phyloP scores from a whole-genome alignment of 2,797 vertebrate species.

The Molossus molossus region DNA sequence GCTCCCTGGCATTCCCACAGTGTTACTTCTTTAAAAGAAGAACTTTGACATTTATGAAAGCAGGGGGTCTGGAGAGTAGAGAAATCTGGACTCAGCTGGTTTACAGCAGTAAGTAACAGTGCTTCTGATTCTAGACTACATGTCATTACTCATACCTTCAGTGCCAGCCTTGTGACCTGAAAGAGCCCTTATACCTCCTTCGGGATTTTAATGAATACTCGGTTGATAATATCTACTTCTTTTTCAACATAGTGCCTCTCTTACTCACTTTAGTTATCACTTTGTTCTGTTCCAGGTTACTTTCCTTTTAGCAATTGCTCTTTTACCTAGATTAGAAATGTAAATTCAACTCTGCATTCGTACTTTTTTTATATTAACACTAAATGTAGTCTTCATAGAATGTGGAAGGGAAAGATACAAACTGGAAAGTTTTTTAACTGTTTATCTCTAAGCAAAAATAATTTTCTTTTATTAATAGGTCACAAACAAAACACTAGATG shows the following conservation, averaged over 20 bases:
- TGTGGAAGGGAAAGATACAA: background rate
- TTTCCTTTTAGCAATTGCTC: constrained; percentile 50
- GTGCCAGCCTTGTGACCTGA: background rate
- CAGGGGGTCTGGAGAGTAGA: background rate
- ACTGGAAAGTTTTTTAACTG: constrained; percentile 19
- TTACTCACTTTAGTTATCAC: background rate
- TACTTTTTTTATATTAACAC: constrained; percentile 26
- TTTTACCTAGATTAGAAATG: constrained; percentile 44
- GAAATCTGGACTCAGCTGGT: background rate
- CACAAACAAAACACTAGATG: constrained; percentile 89
- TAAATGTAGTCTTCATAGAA: constrained; percentile 10
- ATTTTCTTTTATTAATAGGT: constrained; percentile 87
- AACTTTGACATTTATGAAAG: background rate
- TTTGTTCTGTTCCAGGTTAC: background rate
- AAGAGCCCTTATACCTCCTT: background rate
- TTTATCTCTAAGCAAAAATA: constrained; percentile 50
- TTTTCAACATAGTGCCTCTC: background rate
- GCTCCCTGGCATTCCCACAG: background rate
- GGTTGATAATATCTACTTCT: background rate
- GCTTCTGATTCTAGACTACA: background rate
- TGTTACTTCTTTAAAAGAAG: background rate
- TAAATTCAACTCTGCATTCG: constrained; percentile 2
- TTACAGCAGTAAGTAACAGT: background rate
- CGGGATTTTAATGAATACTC: background rate
- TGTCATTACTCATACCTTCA: background rate